Percentiles rank a stretch among this genome's conserved stretches.
Evolutionary conservation across 2,797 vertebrate species (phyloP).

Genomic region (Epinephelus coioides): DNA sequence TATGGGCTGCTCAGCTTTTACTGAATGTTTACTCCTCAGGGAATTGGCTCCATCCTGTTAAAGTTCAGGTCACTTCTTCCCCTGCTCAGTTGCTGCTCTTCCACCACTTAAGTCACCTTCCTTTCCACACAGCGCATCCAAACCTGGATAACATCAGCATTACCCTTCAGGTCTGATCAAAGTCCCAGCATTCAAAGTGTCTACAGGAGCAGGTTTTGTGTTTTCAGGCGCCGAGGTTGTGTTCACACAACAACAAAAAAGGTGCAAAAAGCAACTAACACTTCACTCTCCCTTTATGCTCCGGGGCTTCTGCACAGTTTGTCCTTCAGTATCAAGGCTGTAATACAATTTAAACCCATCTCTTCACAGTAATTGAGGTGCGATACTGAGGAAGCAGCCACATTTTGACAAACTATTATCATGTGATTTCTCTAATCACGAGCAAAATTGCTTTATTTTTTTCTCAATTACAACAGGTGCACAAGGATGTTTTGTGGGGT

Average conservation of each 20-base stretch:
- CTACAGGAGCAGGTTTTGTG: conserved; percentile 44
- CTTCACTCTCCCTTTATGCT: conserved; percentile 26
- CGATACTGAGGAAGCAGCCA: conserved; percentile 37
- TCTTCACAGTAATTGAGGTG: conserved; percentile 2
- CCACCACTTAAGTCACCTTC: conserved; percentile 68
- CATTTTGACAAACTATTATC: conserved; percentile 38
- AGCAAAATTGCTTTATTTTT: conserved; percentile 38
- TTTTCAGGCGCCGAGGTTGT: conserved; percentile 28
- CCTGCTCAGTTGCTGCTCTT: conserved; percentile 62
- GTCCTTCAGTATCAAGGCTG: conserved; percentile 41
- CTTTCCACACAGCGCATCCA: conserved; percentile 50
- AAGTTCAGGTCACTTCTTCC: conserved; percentile 84
- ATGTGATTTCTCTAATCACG: conserved; percentile 41
- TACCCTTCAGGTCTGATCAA: conserved; percentile 56
- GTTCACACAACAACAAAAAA: conserved; percentile 25
- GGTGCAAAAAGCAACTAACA: conserved; percentile 49
- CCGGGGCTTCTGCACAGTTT: conserved; percentile 11
- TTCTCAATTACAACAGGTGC: conserved; percentile 39
- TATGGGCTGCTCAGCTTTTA: conserved; percentile 83
- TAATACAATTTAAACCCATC: conserved; percentile 13
- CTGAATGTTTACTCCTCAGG: conserved; percentile 86
- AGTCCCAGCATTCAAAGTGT: conserved; percentile 50
- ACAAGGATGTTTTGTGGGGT: neutral
- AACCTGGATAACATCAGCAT: conserved; percentile 68
- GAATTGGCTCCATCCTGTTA: conserved; percentile 85